These are phyloP conservation scores for Gorsachius magnificus DNA, from an alignment of 2,797 vertebrate genomes.

Conservation along the genomic window DNA sequence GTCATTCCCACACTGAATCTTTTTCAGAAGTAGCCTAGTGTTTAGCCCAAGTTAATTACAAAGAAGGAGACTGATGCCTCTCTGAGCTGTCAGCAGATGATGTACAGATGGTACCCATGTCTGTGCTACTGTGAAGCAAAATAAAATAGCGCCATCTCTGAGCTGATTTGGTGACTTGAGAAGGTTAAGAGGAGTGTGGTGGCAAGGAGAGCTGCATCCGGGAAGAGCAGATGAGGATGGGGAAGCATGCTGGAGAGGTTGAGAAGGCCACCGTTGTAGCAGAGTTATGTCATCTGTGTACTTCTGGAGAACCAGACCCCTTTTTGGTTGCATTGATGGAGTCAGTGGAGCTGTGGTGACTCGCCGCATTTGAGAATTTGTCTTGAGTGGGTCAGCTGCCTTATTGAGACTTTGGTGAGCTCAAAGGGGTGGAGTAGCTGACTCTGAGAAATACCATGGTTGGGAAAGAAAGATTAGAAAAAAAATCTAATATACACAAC, in stretches of 20 bases:
- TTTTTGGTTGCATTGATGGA: background rate
- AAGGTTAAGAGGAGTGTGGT: background rate
- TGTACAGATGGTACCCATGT: rapidly evolving
- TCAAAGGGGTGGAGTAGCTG: background rate
- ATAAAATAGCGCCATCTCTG: background rate
- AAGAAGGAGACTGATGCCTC: background rate
- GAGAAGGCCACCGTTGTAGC: background rate
- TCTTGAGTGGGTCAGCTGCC: background rate
- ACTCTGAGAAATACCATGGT: background rate
- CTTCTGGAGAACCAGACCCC: background rate
- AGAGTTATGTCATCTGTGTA: background rate
- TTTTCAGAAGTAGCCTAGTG: background rate
- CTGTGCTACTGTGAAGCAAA: background rate
- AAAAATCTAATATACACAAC: background rate
- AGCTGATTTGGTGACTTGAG: background rate
- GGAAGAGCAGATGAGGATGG: background rate
- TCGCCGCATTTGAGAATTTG: background rate
- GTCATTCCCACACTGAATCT: background rate
- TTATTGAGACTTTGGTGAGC: background rate
- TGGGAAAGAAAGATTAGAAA: background rate
- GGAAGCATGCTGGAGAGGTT: background rate
- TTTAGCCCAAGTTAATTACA: background rate
- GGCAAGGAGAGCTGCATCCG: background rate
- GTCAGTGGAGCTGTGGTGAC: background rate
- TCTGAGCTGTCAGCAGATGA: background rate